Evolutionary conservation across 2,113 vertebrate species (phyloP), one percentile per base, ranked within the genome.

Genomic region (Dinomys branickii): DNA sequence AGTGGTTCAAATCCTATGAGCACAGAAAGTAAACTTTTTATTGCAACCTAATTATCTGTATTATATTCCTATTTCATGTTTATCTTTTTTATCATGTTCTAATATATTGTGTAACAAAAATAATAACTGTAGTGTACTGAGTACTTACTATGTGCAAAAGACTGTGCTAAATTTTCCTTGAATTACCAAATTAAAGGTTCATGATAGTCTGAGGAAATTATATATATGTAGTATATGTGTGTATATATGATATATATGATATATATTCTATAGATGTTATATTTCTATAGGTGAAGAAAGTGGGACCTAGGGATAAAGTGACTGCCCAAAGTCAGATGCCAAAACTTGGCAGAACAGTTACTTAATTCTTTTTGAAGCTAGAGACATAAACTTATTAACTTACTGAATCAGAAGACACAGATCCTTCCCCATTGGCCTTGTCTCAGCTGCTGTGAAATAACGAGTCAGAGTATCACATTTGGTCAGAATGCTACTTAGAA

Each of bases 31-130:
- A 69, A 86, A 11, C 13, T 28, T 38, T 78, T 28, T 38, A 69
- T 85, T 82, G 41, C 85, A 91, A 63, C 30, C 11, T 2, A 82
- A 13, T 81, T 90, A 41, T 28, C 8, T 83, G 7, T 19, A 85
- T 77, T 61, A 22, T n/a, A 44, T 3, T 63, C 73, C 17, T 47
- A 88, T 59, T 90, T 30, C 38, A 12, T 78, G 0, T 63, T 85
- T 35, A 1, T 44, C 3, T 88, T 17, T 88, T 84, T 88, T 67
- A 65, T 33, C 13, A 69, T n/a, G 17, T 86, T 33, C 56, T n/a
- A 12, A 69, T 75, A 24, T 47, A 90, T 77, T 85, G 91, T 90
- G 17, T 73, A 82, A 73, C 63, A 73, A 94, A 94, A 82, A 59
- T 56, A 90, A 78, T 33, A 73, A 14, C 26, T 58, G 69, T 63